Conservation (phyloP, 2,888 invertebrate genomes). For the Stenichneumon culpator region DNA sequence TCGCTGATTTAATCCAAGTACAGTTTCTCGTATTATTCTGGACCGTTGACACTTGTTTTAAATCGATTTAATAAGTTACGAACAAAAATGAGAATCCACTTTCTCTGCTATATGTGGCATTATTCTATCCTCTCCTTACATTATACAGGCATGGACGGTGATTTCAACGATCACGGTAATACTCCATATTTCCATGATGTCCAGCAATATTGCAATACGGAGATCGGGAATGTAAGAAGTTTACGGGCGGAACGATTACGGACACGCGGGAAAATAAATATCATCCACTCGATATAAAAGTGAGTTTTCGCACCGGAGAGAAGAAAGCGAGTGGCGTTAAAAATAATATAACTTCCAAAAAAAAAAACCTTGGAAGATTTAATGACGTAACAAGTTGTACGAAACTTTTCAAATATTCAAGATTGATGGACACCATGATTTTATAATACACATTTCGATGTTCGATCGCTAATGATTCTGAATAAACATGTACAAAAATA, state of each 20-base stretch:
- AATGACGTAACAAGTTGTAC: neutral
- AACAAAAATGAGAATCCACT: neutral
- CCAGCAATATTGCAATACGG: neutral
- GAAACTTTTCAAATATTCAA: neutral
- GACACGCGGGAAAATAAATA: neutral
- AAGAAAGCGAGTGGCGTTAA: too few relatives aligned
- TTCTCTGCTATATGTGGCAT: neutral
- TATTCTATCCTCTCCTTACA: neutral
- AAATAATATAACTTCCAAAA: neutral
- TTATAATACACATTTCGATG: neutral
- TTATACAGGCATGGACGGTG: neutral
- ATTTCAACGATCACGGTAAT: slow-evolving; percentile 10
- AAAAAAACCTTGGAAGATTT: neutral
- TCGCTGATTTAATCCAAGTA: slow-evolving; percentile 63
- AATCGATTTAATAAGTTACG: slow-evolving; percentile 14
- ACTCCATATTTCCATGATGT: neutral
- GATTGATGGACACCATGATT: neutral
- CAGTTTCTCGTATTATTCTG: slow-evolving; percentile 63
- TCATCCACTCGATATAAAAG: neutral
- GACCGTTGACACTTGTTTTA: slow-evolving; percentile 69
- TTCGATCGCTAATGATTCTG: neutral
- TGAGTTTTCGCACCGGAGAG: neutral
- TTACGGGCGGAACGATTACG: too few relatives aligned
- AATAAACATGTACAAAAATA: slow-evolving; percentile 28
- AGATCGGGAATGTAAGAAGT: neutral